Evolutionary conservation across 2,797 vertebrate species (phyloP), one percentile per base, ranked within the genome.

Genomic region (Salarias fasciatus): DNA sequence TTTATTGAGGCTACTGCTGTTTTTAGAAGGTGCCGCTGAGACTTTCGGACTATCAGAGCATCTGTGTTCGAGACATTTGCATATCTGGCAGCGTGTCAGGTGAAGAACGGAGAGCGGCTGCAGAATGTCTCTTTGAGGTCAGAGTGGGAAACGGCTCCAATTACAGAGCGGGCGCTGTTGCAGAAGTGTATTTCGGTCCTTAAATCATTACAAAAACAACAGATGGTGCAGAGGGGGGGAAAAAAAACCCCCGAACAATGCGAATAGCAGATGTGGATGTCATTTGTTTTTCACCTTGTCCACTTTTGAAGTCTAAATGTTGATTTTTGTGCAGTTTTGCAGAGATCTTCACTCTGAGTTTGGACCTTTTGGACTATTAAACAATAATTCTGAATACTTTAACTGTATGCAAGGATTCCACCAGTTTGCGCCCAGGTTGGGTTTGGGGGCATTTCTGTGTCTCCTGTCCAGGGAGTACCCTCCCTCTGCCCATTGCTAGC

Each of bases 71-170:
- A 9, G 43, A 44, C 36, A 8, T 24, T 3, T 10, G 38, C 11
- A 24, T 37, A 31, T 66, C 45, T 75, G 57, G 57, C 70, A 54
- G n/a, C 3, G 2, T 36, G 53, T 51, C 65, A 56, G 52, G 12
- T 14, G 3, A 47, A 2, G 43, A 47, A 14, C 36, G 7, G 13
- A 64, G 53, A 44, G 30, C 3, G 5, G 11, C 15, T 48, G 12
- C 31, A 14, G 47, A 53, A 42, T 41, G 4, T 53, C 12, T 15
- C 35, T 53, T 53, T 46, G 52, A 55, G 37, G 41, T 53, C 54
- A 56, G 13, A 30, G 18, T 10, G 36, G 38, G 29, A 46, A 53
- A 56, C 7, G 18, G 14, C 15, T 53, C 6, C 2, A 11, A 49
- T 55, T 50, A 57, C 11, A 31, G 37, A 61, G 50, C 18, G 44